A percentile compares a stretch with the other conserved stretches of the same genome.
phyloP scores from a whole-genome alignment of 2,797 vertebrate species.

The Labroides dimidiatus region DNA sequence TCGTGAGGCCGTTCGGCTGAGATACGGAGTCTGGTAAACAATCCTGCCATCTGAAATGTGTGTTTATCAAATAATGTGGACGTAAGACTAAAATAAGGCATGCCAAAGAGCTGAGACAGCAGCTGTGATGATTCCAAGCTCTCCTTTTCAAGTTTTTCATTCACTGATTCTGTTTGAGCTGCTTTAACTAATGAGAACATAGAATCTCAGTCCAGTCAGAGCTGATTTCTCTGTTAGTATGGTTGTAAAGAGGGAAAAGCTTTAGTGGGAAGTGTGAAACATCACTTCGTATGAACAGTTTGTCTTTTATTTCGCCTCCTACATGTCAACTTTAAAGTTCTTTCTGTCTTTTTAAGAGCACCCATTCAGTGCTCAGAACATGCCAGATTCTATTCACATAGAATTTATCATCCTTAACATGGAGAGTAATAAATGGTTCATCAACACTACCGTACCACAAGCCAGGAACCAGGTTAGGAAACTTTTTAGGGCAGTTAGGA shows the following conservation, averaged over 20 bases:
- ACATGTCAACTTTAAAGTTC: neutral
- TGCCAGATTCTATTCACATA: too few species aligned
- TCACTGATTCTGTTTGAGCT: neutral
- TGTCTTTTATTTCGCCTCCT: neutral
- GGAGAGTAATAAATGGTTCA: too few species aligned
- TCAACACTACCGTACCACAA: too few species aligned
- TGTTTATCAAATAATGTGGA: slow-evolving; percentile 42
- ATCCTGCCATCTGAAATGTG: slow-evolving; percentile 43
- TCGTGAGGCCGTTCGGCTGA: slow-evolving; percentile 74
- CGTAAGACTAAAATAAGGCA: slow-evolving; percentile 33
- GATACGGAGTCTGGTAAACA: slow-evolving; percentile 72
- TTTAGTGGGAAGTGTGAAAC: neutral
- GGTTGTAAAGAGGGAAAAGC: neutral
- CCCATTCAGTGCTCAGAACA: too few species aligned
- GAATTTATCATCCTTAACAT: too few species aligned
- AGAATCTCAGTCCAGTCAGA: neutral
- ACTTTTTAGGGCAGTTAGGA: too few species aligned
- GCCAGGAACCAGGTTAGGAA: too few species aligned
- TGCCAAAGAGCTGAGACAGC: slow-evolving; percentile 7
- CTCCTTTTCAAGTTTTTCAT: too few species aligned
- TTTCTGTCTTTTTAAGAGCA: neutral
- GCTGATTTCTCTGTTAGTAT: neutral
- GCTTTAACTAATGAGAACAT: slow-evolving; percentile 10
- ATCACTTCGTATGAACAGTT: neutral
- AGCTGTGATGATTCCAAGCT: neutral